Conservation (phyloP, 2,888 invertebrate species). For the Dexiosoma caninum region DNA sequence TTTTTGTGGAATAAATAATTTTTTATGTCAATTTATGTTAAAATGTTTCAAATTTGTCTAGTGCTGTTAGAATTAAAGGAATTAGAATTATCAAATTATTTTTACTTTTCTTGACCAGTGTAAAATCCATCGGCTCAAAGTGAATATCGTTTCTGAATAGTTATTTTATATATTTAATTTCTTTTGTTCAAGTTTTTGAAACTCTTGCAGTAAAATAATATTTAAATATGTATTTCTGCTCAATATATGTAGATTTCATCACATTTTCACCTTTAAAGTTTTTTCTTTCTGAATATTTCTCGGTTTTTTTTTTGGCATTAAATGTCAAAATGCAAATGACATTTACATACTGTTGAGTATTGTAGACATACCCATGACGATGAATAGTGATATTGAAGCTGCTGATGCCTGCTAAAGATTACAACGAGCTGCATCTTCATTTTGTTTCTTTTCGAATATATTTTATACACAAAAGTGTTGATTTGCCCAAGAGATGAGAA, state of each 20-base stretch:
- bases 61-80: too few relatives aligned
- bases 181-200: too few relatives aligned
- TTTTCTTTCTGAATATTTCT: background rate
- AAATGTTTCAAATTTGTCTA: too few relatives aligned
- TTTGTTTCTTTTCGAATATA: conserved; percentile 4
- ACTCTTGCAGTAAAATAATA: too few relatives aligned
- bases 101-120: too few relatives aligned
- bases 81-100: too few relatives aligned
- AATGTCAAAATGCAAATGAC: conserved; percentile 63
- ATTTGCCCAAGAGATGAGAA: conserved; percentile 26
- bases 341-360: conserved; percentile 54
- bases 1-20: too few relatives aligned
- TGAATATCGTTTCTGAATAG: too few relatives aligned
- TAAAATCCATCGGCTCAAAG: too few relatives aligned
- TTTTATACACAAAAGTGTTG: conserved; percentile 43
- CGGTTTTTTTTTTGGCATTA: conserved; percentile 1
- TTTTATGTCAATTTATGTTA: too few relatives aligned
- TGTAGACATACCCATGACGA: conserved; percentile 13
- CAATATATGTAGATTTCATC: background rate
- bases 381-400: conserved; percentile 28
- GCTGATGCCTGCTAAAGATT: conserved; percentile 21
- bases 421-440: conserved; percentile 44
- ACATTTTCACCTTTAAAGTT: background rate
- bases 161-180: too few relatives aligned
- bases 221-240: background rate